phyloP scores from a whole-genome alignment of 2,113 vertebrate species.

The Larimichthys crocea region DNA sequence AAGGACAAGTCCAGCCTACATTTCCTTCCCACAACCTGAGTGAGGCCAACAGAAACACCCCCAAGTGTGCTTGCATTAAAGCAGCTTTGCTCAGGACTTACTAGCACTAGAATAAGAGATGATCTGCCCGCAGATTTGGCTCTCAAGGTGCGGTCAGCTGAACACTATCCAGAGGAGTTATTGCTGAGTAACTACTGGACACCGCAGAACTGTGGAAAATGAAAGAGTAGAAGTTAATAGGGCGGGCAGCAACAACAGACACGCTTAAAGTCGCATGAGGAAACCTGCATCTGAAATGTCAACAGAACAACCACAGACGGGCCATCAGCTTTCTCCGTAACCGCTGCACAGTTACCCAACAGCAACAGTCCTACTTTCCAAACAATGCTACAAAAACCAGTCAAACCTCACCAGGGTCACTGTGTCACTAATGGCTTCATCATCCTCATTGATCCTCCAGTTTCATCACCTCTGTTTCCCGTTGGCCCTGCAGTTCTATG shows the following conservation, averaged over 20 bases:
- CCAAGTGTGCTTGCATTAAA: constrained; percentile 44
- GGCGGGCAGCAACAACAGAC: constrained; percentile 30
- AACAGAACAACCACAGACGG: constrained; percentile 23
- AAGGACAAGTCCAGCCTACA: constrained; percentile 19
- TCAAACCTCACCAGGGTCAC: constrained; percentile 33
- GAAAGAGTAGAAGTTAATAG: constrained; percentile 48
- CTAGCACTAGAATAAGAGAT: constrained; percentile 38
- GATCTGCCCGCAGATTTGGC: constrained; percentile 54
- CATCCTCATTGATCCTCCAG: constrained; percentile 63
- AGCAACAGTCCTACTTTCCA: constrained; percentile 37
- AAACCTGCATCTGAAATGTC: constrained; percentile 32
- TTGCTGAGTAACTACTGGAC: constrained; percentile 41
- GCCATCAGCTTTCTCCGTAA: neutral
- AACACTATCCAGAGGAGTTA: constrained; percentile 27
- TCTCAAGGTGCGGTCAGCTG: constrained; percentile 28
- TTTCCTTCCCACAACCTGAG: constrained; percentile 30
- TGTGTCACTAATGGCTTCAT: constrained; percentile 64
- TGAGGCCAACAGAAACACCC: constrained; percentile 51
- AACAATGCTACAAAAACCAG: constrained; percentile 33
- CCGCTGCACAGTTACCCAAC: constrained; percentile 16
- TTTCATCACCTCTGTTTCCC: constrained; percentile 44
- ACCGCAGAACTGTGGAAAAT: constrained; percentile 52
- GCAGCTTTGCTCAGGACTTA: constrained; percentile 35
- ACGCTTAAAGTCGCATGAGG: neutral
- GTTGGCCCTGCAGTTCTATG: constrained; percentile 11